Base-by-base conservation (phyloP, 2,797 vertebrate genomes). In the Anabacerthia variegaticeps region DNA sequence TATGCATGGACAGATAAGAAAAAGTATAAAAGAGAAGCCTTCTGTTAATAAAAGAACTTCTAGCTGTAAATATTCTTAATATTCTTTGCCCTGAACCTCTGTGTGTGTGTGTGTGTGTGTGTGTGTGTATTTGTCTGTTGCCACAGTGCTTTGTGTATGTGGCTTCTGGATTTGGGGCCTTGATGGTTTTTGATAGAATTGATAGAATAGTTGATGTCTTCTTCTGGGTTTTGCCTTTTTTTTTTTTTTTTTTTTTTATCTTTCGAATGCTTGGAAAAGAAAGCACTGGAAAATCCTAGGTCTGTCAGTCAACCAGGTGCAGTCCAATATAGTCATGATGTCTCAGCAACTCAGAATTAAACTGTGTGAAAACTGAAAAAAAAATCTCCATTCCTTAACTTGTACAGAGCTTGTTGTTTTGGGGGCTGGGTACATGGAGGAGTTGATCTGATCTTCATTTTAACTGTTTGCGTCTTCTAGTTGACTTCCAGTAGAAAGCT, bases 381-480 rank as follows among this genome's bases (percentile, higher is more conserved):
- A 39, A 58, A 22, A 5, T 27, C 34, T 14, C 12, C 12, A 18
- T 56, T 90, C 43, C 10, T 69, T 51, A 59, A 37, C 32, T 55
- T 36, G 21, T 52, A 32, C 26, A 20, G 37, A 46, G n/a, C 12
- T 48, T 28, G 3, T 32, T 52, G 26, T 73, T 84, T 59, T 15
- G 9, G 20, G 37, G 4, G 7, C 2, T 32, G 14, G 36, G 7
- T 18, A 43, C 14, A 2, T 46, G 15, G 3, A 6, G 10, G 6
- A 34, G 4, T 23, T 77, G 28, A 41, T 75, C 55, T 73, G 36
- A 72, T 84, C 24, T 43, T 92, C 5, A 32, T 61, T 94, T 90
- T 71, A 75, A n/a, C 18, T 84, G 4, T 59, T 73, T 54, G 12
- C 80, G 22, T 63, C 23, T 39, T 83, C 71, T 59, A 34, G 6